phyloP scores from a whole-genome alignment of 2,113 vertebrate genomes.

The Trochalopteron elliotii region DNA sequence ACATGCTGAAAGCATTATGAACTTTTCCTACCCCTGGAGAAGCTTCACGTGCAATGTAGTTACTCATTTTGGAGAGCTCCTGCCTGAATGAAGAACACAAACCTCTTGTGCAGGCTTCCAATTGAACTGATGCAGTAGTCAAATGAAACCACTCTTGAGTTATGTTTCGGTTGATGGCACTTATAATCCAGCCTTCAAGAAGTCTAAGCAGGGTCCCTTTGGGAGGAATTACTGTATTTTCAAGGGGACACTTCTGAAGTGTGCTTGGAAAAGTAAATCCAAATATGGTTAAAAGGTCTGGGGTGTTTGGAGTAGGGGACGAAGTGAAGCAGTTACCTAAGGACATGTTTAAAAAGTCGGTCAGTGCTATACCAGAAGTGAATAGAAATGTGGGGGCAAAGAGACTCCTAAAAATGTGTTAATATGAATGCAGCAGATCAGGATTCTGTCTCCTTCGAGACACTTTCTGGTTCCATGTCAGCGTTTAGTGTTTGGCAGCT shows the following conservation, averaged over 20 bases:
- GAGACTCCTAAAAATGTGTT: slow-evolving; percentile 71
- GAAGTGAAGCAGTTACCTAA: slow-evolving; percentile 71
- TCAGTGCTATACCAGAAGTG: slow-evolving; percentile 64
- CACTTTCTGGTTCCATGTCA: slow-evolving; percentile 80
- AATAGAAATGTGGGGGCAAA: slow-evolving; percentile 65
- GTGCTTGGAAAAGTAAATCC: slow-evolving; percentile 52
- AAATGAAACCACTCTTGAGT: slow-evolving; percentile 64
- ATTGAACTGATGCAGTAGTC: slow-evolving; percentile 52
- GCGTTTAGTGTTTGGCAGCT: slow-evolving; percentile 79
- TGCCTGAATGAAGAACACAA: slow-evolving; percentile 70
- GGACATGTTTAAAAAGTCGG: slow-evolving; percentile 50
- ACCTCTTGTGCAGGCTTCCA: slow-evolving; percentile 60
- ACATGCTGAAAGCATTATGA: slow-evolving; percentile 39
- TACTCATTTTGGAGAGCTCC: slow-evolving; percentile 70
- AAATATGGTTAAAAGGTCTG: slow-evolving; percentile 48
- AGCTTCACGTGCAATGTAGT: slow-evolving; percentile 73
- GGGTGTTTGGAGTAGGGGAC: slow-evolving; percentile 58
- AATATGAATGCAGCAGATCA: slow-evolving; percentile 69
- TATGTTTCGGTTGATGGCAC: slow-evolving; percentile 68
- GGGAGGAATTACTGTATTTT: slow-evolving; percentile 59
- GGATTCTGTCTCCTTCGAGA: slow-evolving; percentile 81
- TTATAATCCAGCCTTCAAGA: slow-evolving; percentile 66
- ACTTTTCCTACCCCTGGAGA: slow-evolving; percentile 69
- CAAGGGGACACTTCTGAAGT: slow-evolving; percentile 65
- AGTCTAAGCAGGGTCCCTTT: slow-evolving; percentile 69